Percentiles rank a stretch among this genome's conserved stretches.
Conservation (phyloP, 2,113 vertebrate species). For the Myrmecobius fasciatus region DNA sequence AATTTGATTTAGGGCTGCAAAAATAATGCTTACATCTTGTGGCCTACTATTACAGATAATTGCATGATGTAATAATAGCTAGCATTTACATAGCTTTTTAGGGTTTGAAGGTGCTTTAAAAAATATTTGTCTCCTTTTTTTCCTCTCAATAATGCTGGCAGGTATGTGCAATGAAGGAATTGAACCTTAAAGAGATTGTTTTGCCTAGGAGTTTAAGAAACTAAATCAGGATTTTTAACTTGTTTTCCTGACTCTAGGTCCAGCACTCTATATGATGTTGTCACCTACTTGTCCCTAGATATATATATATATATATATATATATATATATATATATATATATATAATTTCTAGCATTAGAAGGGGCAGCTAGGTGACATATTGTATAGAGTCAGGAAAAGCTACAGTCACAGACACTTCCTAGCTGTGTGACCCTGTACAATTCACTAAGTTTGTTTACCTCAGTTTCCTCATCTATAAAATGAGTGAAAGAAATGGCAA, state of each 20-base stretch:
- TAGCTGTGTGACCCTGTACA: background rate
- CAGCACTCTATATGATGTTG: background rate
- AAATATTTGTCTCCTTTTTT: background rate
- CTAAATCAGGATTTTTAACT: background rate
- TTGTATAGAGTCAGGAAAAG: background rate
- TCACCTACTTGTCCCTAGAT: background rate
- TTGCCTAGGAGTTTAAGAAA: background rate
- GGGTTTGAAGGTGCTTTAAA: background rate
- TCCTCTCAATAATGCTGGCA: background rate
- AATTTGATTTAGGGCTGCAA: constrained; percentile 13
- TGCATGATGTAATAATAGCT: background rate
- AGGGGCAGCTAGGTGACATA: background rate
- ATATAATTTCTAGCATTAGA: no score
- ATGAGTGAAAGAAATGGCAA: background rate
- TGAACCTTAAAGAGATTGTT: background rate
- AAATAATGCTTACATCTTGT: constrained; percentile 14
- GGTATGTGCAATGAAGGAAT: background rate
- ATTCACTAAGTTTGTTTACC: background rate
- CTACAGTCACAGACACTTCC: background rate
- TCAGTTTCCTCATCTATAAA: background rate
- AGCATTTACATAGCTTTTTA: background rate
- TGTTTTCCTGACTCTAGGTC: background rate
- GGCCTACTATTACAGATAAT: background rate
- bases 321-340: no score
- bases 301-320: background rate